Base-by-base conservation (phyloP, 2,888 invertebrate species). In the Parthenolecanium corni region DNA sequence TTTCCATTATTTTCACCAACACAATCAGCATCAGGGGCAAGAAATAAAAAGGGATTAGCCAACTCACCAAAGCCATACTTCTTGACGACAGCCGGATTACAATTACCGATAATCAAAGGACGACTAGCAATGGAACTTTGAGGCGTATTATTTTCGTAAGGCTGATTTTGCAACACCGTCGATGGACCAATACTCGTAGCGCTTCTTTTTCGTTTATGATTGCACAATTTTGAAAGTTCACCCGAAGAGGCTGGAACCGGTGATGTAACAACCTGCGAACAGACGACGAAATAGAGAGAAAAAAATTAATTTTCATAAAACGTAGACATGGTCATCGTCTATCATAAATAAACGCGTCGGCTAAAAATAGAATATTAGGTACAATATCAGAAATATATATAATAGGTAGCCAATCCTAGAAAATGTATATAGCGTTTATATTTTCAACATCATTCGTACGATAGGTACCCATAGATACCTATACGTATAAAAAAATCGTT, bases 181-280 rank as follows among this genome's bases (percentile, higher is more conserved):
- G 61, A 51, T 16, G 61, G 61, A n/a, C 21, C 52, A 40, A 21
- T 61, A 4, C 18, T 21, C 20, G 47, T 38, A 23, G 49, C 36
- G 40, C 25, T 47, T 36, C 51, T 47, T 61, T 61, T 61, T 51
- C 61, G 47, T 51, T 61, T 61, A 40, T 61, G 61, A 21, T 61
- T 61, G 23, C 61, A 61, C 61, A 61, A 61, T 51, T 61, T 61
- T n/a, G 61, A 25, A 18, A 61, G 40, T 61, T 38, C 61, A 36
- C 61, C 51, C 12, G 49, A 40, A 20, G 61, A 36, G 6, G 61
- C 51, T 23, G 61, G 51, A 36, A 61, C 38, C 23, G 61, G 51
- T 18, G 61, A 61, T 31, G 61, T 61, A 49, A 49, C 36, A 31
- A 61, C 51, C 61, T 61, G 51, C 4, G 2, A 47, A 36, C 47